These are phyloP conservation scores for Napeogenes inachia DNA, from an alignment of 2,888 invertebrate species.

Conservation along the genomic window DNA sequence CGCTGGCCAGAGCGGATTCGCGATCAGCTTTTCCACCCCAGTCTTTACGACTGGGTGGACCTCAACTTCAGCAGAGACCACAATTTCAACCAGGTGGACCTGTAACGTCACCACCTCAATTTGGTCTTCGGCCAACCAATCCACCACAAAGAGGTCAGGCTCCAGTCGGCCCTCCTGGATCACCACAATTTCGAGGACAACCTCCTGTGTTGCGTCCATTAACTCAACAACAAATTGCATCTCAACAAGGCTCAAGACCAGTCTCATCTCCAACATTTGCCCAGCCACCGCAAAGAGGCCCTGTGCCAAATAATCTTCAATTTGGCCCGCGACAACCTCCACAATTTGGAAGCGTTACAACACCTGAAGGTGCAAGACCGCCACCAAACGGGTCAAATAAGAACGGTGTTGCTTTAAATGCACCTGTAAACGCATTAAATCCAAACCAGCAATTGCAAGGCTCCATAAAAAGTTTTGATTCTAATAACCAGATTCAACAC, in stretches of 20 bases:
- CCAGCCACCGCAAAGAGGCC: conserved; percentile 60
- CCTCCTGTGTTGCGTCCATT: conserved; percentile 54
- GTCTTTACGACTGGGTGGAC: conserved; percentile 49
- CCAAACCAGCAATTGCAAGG: conserved; percentile 68
- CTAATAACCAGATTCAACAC: conserved; percentile 48
- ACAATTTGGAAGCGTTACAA: conserved; percentile 48
- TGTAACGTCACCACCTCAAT: conserved; percentile 54
- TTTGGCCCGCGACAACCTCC: conserved; percentile 71
- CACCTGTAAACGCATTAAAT: conserved; percentile 43
- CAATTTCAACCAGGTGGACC: conserved; percentile 70
- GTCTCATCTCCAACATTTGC: conserved; percentile 49
- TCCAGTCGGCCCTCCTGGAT: conserved; percentile 48
- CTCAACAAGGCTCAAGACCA: conserved; percentile 56
- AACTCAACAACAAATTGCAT: conserved; percentile 59
- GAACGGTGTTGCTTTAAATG: conserved; percentile 43
- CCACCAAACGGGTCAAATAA: conserved; percentile 53
- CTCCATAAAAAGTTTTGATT: conserved; percentile 58
- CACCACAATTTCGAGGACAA: conserved; percentile 51
- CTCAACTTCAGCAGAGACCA: conserved; percentile 53
- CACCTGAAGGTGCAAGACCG: conserved; percentile 57
- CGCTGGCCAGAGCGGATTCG: conserved; percentile 61
- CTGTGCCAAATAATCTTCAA: conserved; percentile 68
- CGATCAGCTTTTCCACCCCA: conserved; percentile 58
- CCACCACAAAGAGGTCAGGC: conserved; percentile 51
- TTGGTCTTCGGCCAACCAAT: conserved; percentile 54